These are phyloP conservation scores for Acanthosoma haemorrhoidale DNA, from an alignment of 2,888 invertebrate species.

Conservation along the genomic window DNA sequence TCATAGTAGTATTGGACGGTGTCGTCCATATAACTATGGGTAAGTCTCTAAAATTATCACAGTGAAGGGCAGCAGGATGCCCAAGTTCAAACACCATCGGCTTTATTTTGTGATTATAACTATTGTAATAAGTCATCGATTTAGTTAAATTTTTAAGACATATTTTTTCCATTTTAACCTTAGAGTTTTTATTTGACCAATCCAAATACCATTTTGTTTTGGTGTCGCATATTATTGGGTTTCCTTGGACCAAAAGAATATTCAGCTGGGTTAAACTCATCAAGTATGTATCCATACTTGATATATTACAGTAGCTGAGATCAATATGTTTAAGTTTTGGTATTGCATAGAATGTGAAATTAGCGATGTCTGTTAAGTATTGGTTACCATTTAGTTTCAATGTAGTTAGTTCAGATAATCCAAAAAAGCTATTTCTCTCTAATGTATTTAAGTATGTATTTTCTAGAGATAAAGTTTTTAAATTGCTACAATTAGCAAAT, in stretches of 20 bases:
- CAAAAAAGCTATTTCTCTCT: slow-evolving; percentile 60
- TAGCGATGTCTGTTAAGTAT: slow-evolving; percentile 46
- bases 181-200: slow-evolving; percentile 47
- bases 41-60: slow-evolving; percentile 21
- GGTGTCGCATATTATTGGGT: slow-evolving; percentile 83
- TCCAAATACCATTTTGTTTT: slow-evolving; percentile 70
- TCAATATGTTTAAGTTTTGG: slow-evolving; percentile 46
- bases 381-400: slow-evolving; percentile 59
- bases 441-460: slow-evolving; percentile 61
- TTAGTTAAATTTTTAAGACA: slow-evolving; percentile 4
- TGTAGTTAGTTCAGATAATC: slow-evolving; percentile 55
- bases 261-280: slow-evolving; percentile 58
- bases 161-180: neutral
- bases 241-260: slow-evolving; percentile 63
- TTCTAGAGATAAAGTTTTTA: slow-evolving; percentile 59
- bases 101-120: neutral
- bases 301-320: slow-evolving; percentile 59
- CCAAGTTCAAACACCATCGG: slow-evolving; percentile 34
- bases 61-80: slow-evolving; percentile 31
- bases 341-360: slow-evolving; percentile 32
- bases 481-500: slow-evolving; percentile 58
- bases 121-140: neutral
- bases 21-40: slow-evolving; percentile 48
- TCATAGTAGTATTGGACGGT: slow-evolving; percentile 48
- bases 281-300: slow-evolving; percentile 64